A percentile compares a stretch with the other conserved stretches of the same genome.
phyloP scores from a whole-genome alignment of 1,140 invertebrate species.

The Penaeus chinensis region DNA sequence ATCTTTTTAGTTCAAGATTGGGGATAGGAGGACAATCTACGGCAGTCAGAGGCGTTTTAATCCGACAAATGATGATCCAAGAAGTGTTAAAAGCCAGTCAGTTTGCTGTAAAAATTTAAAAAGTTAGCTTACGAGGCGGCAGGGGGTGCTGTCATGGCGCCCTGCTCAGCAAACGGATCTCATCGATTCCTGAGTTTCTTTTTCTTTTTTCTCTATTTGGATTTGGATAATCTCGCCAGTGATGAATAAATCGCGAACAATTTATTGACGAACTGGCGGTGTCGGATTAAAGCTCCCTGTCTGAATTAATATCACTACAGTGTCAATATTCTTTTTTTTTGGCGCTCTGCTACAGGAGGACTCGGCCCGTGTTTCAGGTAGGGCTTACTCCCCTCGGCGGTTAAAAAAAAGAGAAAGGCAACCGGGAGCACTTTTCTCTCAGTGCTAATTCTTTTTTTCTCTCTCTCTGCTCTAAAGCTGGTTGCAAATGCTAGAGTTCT shows the following conservation, averaged over 20 bases:
- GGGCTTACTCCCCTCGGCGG: background rate
- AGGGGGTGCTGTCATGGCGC: too few species aligned
- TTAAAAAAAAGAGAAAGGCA: too few species aligned
- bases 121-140: too few species aligned
- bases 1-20: conserved; percentile 39
- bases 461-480: background rate
- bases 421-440: background rate
- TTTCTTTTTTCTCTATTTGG: too few species aligned
- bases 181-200: too few species aligned
- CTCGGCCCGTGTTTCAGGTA: background rate
- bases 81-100: background rate
- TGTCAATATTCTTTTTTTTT: background rate
- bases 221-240: too few species aligned
- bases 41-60: conserved; percentile 32
- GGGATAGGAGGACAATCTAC: conserved; percentile 35
- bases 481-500: conserved; percentile 1
- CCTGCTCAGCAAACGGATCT: too few species aligned
- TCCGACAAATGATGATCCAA: conserved; percentile 13
- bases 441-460: background rate
- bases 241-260: too few species aligned
- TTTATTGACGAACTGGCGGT: background rate
- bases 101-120: background rate
- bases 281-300: conserved; percentile 40
- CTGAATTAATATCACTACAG: conserved; percentile 36
- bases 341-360: conserved; percentile 17